Evolutionary conservation across 2,113 vertebrate genomes (phyloP).

Genomic region (Sylvietta virens): DNA sequence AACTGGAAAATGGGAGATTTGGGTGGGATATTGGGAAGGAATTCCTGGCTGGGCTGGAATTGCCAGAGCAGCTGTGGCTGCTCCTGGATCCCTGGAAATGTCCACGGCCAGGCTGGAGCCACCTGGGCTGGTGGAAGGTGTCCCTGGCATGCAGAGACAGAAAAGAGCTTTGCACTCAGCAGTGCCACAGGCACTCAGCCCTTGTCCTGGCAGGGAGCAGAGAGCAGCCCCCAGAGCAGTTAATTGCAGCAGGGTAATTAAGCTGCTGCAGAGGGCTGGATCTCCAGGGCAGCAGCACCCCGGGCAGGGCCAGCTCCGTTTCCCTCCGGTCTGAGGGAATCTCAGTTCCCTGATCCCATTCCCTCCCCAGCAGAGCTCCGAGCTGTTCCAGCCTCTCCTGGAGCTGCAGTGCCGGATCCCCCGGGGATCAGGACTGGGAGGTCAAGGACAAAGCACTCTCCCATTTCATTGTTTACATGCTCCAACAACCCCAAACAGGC

Average conservation of each 20-base stretch:
- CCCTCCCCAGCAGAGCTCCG: background rate
- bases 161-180: fast-evolving
- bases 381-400: background rate
- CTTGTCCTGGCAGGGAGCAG: background rate
- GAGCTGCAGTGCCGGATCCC: background rate
- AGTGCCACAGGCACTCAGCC: fast-evolving
- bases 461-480: background rate
- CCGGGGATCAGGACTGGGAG: background rate
- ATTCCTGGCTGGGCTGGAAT: background rate
- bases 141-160: fast-evolving
- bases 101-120: background rate
- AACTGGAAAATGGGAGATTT: fast-evolving
- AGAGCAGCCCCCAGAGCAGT: background rate
- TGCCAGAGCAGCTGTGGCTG: background rate
- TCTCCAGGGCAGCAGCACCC: background rate
- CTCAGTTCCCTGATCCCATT: fast-evolving
- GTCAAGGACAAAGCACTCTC: background rate
- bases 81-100: background rate
- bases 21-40: background rate
- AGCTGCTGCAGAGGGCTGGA: fast-evolving
- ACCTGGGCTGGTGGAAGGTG: fast-evolving
- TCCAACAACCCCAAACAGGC: background rate
- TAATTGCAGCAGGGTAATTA: background rate
- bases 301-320: too few species aligned
- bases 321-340: too few species aligned